A percentile compares a stretch with the other conserved stretches of the same genome.
Evolutionary conservation across 2,888 invertebrate genomes (phyloP).

Genomic region (Dromius quadrimaculatus): DNA sequence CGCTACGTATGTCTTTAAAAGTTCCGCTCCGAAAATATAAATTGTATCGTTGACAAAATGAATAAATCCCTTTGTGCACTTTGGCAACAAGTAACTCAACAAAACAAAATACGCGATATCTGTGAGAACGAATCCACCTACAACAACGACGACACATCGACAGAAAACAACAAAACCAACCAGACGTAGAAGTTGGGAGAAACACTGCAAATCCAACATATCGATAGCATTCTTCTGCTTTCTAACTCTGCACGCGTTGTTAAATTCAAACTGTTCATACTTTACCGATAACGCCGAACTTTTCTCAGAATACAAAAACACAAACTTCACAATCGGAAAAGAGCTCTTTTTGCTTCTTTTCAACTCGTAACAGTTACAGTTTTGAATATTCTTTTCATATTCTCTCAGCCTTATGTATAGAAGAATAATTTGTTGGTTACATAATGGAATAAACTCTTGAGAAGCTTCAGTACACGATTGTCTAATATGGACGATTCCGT

Average conservation of each 20-base stretch:
- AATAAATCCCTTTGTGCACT: background rate
- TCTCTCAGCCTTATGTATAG: too few relatives aligned
- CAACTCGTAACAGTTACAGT: too few relatives aligned
- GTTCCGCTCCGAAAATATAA: too few relatives aligned
- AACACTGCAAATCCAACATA: conserved; percentile 9
- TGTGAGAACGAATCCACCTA: background rate
- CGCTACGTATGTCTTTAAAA: too few relatives aligned
- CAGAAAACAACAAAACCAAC: background rate
- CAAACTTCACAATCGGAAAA: conserved; percentile 21
- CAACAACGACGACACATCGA: background rate
- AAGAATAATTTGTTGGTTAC: too few relatives aligned
- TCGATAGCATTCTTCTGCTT: conserved; percentile 21
- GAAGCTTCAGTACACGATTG: too few relatives aligned
- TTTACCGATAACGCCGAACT: conserved; percentile 34
- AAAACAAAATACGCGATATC: background rate
- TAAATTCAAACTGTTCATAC: conserved; percentile 45
- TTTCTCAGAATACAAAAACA: conserved; percentile 32
- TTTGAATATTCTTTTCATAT: too few relatives aligned
- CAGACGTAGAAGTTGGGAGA: background rate
- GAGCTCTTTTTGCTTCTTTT: background rate
- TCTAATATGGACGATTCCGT: too few relatives aligned
- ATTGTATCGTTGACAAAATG: too few relatives aligned
- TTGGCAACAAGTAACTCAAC: background rate
- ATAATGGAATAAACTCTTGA: too few relatives aligned
- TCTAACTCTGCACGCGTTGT: conserved; percentile 39